Base-by-base conservation (phyloP, 2,113 vertebrate species). In the Jaculus jaculus region DNA sequence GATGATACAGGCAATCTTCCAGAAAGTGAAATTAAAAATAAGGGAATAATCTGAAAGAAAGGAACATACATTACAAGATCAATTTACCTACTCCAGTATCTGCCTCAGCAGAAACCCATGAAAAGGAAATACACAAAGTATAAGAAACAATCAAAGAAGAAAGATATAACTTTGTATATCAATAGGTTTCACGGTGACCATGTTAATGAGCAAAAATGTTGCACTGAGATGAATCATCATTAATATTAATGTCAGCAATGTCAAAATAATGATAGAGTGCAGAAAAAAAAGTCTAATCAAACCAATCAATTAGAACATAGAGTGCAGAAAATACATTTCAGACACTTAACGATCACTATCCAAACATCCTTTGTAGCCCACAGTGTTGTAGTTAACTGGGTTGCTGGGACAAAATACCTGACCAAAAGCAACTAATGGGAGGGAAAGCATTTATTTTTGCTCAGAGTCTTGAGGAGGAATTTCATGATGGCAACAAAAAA, bases 121-220 rank as follows among this genome's bases (percentile, higher is more conserved):
- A 28, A 81, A 79, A 39, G 1, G 26, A 83, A 34, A 51, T 12
- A 71, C 24, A 60, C 0, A 65, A 37, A 68, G n/a, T 3, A 9
- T 16, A 89, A 26, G 20, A 89, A 92, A 89, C 78, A 24, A 47
- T 66, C 39, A 75, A 84, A 74, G 9, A 72, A 78, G 21, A 94
- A 92, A 69, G 1, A 24, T 13, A 10, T 15, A 78, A 66, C 32
- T 71, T 82, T 3, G 28, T 61, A 30, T 61, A n/a, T 61, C 23
- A 77, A 83, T 83, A 79, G 4, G 1, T 87, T 73, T n/a, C 12
- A 51, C 42, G 26, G 34, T 26, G 11, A 66, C 51, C 47, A 71
- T 23, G 90, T 30, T 39, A 63, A 39, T 74, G 26, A 61, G 23
- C 73, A n/a, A 61, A 61, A 73, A 58, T 24, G 30, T 34, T 69